A percentile compares a stretch with the other conserved stretches of the same genome.
Conservation (phyloP, 2,113 vertebrate species). For the Callipepla californica region DNA sequence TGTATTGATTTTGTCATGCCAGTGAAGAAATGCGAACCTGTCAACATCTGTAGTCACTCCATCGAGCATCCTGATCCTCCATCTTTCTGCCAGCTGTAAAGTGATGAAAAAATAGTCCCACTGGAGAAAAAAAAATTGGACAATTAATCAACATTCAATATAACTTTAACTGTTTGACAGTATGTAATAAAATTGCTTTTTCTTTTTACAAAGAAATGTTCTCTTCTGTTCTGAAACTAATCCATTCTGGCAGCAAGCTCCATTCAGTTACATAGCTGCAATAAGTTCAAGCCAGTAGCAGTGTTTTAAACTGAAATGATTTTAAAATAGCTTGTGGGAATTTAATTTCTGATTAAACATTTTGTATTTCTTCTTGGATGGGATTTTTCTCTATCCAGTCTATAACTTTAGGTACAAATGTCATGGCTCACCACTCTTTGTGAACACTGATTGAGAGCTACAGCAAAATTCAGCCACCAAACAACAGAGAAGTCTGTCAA, state of each 20-base stretch:
- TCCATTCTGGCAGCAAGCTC: not conserved
- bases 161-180: not conserved
- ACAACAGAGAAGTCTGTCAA: not conserved
- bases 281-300: not conserved
- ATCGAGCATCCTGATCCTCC: conserved; percentile 11
- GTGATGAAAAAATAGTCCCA: conserved; percentile 29
- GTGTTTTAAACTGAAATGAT: not conserved
- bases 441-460: not conserved
- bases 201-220: not conserved
- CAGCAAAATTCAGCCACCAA: not conserved
- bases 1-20: conserved; percentile 66
- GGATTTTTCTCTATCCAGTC: not conserved
- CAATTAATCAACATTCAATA: conserved; percentile 43
- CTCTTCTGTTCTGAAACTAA: not conserved
- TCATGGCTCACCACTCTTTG: not conserved
- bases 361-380: not conserved
- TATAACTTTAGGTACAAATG: not conserved
- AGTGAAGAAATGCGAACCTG: conserved; percentile 53
- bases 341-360: not conserved
- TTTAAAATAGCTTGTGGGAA: not conserved
- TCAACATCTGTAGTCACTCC: conserved; percentile 37
- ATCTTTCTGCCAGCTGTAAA: conserved; percentile 29
- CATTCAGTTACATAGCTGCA: not conserved
- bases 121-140: not conserved
- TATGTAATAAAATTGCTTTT: conserved; percentile 22